These are phyloP conservation scores for Tyto alba DNA, from an alignment of 2,113 vertebrate genomes.

Conservation along the genomic window DNA sequence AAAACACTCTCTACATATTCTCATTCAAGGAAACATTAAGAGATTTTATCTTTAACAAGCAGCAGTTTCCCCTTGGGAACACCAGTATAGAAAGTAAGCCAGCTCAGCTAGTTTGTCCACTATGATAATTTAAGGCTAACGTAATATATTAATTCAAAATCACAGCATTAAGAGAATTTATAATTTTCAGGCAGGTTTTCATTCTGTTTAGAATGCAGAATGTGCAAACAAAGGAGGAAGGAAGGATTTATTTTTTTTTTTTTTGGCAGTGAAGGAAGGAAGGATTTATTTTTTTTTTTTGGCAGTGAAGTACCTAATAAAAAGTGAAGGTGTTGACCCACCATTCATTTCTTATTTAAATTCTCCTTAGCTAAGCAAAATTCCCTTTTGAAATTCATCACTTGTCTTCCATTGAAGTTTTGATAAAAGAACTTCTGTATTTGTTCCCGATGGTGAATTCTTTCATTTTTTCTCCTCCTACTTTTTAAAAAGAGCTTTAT, in stretches of 20 bases:
- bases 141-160: slow-evolving; percentile 15
- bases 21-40: neutral
- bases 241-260: neutral
- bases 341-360: slow-evolving; percentile 11
- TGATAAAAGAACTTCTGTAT: neutral
- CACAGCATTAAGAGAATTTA: neutral
- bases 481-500: neutral
- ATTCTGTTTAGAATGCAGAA: neutral
- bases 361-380: slow-evolving; percentile 15
- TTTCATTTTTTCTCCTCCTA: neutral
- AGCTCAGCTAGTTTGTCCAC: slow-evolving; percentile 28
- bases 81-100: neutral
- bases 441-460: neutral
- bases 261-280: neutral
- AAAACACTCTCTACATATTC: neutral
- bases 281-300: neutral
- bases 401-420: neutral
- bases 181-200: slow-evolving; percentile 23
- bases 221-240: neutral
- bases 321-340: slow-evolving; percentile 5
- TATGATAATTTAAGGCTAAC: neutral
- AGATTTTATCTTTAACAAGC: slow-evolving; percentile 32
- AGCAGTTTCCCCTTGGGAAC: slow-evolving; percentile 5
- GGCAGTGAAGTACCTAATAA: neutral
- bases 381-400: slow-evolving; percentile 5